Evolutionary conservation across 1,140 invertebrate genomes (phyloP), one percentile per base, ranked within the genome.

Genomic region (Euura lappo): DNA sequence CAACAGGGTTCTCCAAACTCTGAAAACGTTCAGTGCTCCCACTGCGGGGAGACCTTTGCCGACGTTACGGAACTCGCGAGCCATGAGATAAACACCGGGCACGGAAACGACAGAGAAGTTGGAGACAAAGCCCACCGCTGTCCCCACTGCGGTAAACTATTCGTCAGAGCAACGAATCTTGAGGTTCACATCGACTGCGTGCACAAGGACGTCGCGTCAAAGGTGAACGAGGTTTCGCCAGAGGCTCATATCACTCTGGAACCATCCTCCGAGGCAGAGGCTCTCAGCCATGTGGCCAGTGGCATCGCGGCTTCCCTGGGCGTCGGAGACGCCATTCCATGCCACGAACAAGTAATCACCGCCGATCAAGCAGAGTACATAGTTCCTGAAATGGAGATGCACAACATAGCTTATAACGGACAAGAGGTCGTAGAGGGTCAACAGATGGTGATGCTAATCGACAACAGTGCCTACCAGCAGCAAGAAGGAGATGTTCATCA

Each of bases 221-320:
- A 47, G 44, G 11, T 7, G 10, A 44, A 7, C 44, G 13, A 71
- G 0, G 11, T 67, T 0, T 5, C 46, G 4, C 51, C 72, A 0
- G 13, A 60, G 5, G 71, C 76, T 11, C 45, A 75, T 2, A 79
- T 84, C 4, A 42, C 83, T 4, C 68, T 86, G 11, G 86, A 88
- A 71, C 88, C 86, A 3, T 89, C 87, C 44, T 88, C 88, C 0
- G 88, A 90, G 80, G 88, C 88, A 0, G 90, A 91, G 80, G 86
- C 89, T 4, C 79, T 91, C 28, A 89, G 84, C 67, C 89, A 89
- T 73, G 89, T 91, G 1, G 88, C 89, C 0, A 89, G 85, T 70
- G 89, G 89, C 2, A 90, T 92, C 69, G 89, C 90, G 0, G 86
- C 89, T 0, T 91, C 90, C 44, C 82, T 92, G 4, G 89, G 88